Evolutionary conservation across 2,888 invertebrate genomes (phyloP).

Genomic region (Ditula angustiorana): DNA sequence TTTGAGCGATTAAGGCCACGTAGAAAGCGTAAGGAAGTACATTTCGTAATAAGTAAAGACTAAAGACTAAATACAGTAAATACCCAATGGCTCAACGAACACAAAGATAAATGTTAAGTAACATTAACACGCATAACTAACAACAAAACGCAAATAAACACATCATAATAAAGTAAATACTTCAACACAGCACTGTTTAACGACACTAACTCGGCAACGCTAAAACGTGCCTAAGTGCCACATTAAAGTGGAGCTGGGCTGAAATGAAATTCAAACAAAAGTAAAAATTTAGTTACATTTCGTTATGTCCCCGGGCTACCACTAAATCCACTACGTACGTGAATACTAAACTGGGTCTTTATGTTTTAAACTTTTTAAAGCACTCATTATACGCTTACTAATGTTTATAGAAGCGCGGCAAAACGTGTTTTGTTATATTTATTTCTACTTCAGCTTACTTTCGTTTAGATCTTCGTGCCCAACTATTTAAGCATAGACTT

Average conservation of each 20-base stretch:
- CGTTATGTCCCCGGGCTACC: constrained; percentile 54
- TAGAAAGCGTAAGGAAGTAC: constrained; percentile 26
- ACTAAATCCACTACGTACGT: constrained; percentile 58
- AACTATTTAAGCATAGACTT: constrained; percentile 61
- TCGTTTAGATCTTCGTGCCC: constrained; percentile 53
- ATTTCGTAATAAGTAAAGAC: neutral
- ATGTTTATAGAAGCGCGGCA: constrained; percentile 48
- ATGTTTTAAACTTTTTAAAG: constrained; percentile 42
- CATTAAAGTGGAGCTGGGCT: constrained; percentile 32
- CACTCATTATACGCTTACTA: constrained; percentile 20
- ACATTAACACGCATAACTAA: constrained; percentile 20
- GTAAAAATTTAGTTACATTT: constrained; percentile 49
- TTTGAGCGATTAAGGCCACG: constrained; percentile 25
- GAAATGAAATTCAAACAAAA: constrained; percentile 46
- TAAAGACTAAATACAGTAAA: too few relatives aligned
- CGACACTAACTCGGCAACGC: constrained; percentile 35
- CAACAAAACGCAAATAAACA: constrained; percentile 26
- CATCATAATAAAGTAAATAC: constrained; percentile 40
- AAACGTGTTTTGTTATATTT: constrained; percentile 43
- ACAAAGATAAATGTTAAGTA: constrained; percentile 26
- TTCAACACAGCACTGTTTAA: constrained; percentile 26
- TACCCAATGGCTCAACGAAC: neutral
- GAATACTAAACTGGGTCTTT: constrained; percentile 57
- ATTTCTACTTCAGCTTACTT: constrained; percentile 51
- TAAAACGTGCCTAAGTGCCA: constrained; percentile 38